phyloP scores from a whole-genome alignment of 2,113 vertebrate species.

The Cebus imitator region DNA sequence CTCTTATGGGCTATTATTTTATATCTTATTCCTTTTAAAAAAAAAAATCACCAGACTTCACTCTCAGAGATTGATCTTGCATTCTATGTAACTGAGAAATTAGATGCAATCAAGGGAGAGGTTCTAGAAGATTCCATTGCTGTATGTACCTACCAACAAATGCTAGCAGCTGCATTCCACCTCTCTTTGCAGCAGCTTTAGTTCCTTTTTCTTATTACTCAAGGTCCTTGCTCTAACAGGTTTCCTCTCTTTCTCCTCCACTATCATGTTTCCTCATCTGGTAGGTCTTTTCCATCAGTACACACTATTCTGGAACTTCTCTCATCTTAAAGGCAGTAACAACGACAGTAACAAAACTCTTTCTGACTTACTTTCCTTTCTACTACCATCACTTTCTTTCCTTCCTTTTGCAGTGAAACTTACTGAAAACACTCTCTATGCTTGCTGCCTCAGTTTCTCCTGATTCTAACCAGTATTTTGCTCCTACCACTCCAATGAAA shows the following conservation, averaged over 20 bases:
- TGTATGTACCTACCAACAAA: neutral
- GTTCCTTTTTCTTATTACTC: neutral
- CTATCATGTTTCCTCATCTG: neutral
- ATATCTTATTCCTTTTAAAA: neutral
- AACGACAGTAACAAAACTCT: neutral
- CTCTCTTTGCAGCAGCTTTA: neutral
- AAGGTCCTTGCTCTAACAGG: neutral
- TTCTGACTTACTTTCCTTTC: neutral
- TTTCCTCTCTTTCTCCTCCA: neutral
- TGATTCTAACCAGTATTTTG: neutral
- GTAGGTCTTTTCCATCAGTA: neutral
- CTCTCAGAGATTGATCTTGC: neutral
- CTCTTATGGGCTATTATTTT: neutral
- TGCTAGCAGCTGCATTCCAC: neutral
- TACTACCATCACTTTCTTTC: neutral
- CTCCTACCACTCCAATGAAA: neutral
- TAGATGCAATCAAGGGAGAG: neutral
- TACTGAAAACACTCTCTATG: neutral
- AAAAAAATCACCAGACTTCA: neutral
- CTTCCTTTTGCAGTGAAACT: neutral
- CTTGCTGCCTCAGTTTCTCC: neutral
- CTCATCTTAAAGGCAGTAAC: neutral
- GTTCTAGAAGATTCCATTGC: neutral
- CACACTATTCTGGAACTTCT: neutral
- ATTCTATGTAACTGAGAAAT: neutral